Evolutionary conservation across 30 jellyfish, hydroid and myxozoan genomes (phyloP), one percentile per base, ranked within the genome.

Genomic region (Pseudorhiza aurosa): DNA sequence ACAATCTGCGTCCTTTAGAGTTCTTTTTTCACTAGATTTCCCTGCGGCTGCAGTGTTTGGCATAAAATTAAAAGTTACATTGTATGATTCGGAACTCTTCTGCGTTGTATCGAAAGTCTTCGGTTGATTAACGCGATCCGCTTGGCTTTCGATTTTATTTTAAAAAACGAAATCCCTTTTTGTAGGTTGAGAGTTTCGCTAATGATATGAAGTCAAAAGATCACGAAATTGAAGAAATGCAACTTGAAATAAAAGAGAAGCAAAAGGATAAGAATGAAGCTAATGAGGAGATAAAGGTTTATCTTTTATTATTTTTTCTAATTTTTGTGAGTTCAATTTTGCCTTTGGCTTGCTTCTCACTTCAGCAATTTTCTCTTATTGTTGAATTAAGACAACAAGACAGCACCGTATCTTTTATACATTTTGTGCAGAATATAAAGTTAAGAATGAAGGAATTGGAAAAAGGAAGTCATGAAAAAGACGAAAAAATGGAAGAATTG

Each of bases 91-190:
- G 12, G 92, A 73, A 49, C 70, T 74, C 49, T 63, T 75, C 57
- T 82, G 94, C 30, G 94, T 93, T 24, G n/a, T 28, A 46, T 77
- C 88, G 29, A 77, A 56, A 19, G 94, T 60, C 17, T 73, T 37
- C 10, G 94, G 83, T 77, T 76, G 79, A 25, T 37, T 39, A 56
- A 63, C 45, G 65, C 62, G 26, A 67, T 37, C 42, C 21, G 58
- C n/a, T n/a, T n/a, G n/a, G n/a, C n/a, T n/a, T n/a, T n/a, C n/a
- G n/a, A n/a, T n/a, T n/a, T n/a, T n/a, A n/a, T n/a, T n/a, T n/a
- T n/a, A n/a, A n/a, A n/a, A n/a, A n/a, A n/a, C n/a, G n/a, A n/a
- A n/a, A n/a, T 47, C 62, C 12, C 35, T 21, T 37, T 74, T 65
- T n/a, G 11, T 46, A 80, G 91, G 71, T 47, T n/a, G 83, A 65